A percentile compares a stretch with the other conserved stretches of the same genome.
phyloP scores from a whole-genome alignment of 2,113 vertebrate genomes.

The Lagopus muta region DNA sequence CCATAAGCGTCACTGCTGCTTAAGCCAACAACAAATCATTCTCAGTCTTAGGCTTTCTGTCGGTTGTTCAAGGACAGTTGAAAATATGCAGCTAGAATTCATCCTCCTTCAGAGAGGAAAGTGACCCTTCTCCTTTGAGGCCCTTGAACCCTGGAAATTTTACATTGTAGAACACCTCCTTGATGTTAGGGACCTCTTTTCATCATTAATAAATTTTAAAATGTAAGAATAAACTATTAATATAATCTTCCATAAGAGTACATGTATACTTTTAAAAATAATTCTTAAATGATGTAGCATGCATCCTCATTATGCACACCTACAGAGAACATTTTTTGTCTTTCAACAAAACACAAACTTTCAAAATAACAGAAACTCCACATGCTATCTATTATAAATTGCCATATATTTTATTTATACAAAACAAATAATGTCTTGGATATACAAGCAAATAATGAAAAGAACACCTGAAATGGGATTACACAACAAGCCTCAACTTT shows the following conservation, averaged over 20 bases:
- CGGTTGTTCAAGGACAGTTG: conserved; percentile 57
- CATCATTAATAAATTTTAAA: conserved; percentile 53
- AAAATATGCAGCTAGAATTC: conserved; percentile 48
- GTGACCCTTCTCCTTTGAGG: conserved; percentile 39
- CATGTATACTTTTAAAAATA: conserved; percentile 47
- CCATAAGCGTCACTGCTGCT: conserved; percentile 47
- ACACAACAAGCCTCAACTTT: neutral
- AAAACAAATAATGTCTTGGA: neutral
- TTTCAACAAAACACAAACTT: conserved; percentile 39
- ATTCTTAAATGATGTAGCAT: neutral
- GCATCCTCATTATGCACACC: neutral
- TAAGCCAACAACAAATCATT: conserved; percentile 59
- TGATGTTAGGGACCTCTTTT: conserved; percentile 51
- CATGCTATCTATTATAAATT: conserved; percentile 11
- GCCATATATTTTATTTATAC: conserved; percentile 48
- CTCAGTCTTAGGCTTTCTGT: conserved; percentile 7
- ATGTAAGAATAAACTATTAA: conserved; percentile 53
- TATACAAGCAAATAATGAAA: neutral
- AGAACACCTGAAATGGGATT: neutral
- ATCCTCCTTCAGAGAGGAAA: conserved; percentile 15
- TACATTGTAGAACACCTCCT: conserved; percentile 48
- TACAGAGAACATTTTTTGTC: conserved; percentile 34
- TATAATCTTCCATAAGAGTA: conserved; percentile 32
- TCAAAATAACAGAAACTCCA: conserved; percentile 51
- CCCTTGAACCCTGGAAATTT: conserved; percentile 29